phyloP scores from a whole-genome alignment of 2,888 invertebrate genomes.

The Caenorhabditis zanzibari region DNA sequence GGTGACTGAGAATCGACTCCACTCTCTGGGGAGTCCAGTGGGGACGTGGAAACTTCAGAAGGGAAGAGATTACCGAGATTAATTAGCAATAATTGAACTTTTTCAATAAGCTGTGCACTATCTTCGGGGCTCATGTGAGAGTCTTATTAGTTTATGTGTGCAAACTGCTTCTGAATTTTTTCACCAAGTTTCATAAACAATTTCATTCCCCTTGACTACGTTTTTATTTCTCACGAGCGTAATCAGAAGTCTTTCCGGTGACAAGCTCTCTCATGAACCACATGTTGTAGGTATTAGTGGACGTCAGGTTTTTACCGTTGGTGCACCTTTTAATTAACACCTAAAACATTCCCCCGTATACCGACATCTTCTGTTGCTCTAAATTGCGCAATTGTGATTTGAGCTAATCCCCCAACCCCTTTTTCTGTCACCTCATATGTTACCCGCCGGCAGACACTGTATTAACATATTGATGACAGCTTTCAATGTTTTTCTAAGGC shows the following conservation, averaged over 20 bases:
- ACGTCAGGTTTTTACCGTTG: conserved; percentile 3
- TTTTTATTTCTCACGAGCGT: not conserved
- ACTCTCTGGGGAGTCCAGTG: too few relatives aligned
- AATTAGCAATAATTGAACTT: too few relatives aligned
- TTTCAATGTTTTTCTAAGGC: conserved; percentile 12
- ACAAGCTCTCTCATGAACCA: conserved; percentile 2
- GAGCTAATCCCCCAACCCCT: conserved; percentile 48
- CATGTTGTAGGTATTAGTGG: conserved; percentile 59
- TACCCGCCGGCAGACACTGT: conserved; percentile 45
- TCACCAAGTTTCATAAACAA: not conserved
- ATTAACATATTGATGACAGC: conserved; percentile 63
- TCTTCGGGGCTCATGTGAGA: not conserved
- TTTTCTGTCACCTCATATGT: conserved; percentile 61
- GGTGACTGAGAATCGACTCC: too few relatives aligned
- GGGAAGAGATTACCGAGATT: too few relatives aligned
- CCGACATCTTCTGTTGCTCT: conserved; percentile 20
- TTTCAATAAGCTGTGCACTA: not conserved
- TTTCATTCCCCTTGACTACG: not conserved
- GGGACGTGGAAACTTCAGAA: too few relatives aligned
- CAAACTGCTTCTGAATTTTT: not conserved
- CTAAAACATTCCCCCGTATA: not conserved
- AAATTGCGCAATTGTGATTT: conserved; percentile 60
- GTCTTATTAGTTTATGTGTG: not conserved
- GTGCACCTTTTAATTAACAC: conserved; percentile 44
- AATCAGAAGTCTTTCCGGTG: not conserved